Conservation (phyloP, 2,888 invertebrate species). For the Yponomeuta malinellus region DNA sequence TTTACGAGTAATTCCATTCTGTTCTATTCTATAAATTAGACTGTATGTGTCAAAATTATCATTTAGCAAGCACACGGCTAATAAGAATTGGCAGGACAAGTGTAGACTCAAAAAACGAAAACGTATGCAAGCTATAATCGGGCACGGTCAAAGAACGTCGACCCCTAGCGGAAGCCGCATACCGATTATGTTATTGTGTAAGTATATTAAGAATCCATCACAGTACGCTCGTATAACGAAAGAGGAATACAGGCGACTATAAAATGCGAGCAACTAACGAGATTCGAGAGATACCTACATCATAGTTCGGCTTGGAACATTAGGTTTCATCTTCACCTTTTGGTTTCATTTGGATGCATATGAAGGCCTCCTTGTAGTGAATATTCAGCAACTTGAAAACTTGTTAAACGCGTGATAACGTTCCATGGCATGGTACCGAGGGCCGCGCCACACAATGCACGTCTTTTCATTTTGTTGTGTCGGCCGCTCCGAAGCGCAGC, state of each 20-base stretch:
- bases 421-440: slow-evolving; percentile 29
- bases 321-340: too few relatives aligned
- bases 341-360: not conserved
- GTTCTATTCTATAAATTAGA: too few relatives aligned
- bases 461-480: slow-evolving; percentile 60
- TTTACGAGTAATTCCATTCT: too few relatives aligned
- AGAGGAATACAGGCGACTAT: too few relatives aligned
- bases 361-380: not conserved
- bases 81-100: not conserved
- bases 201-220: slow-evolving; percentile 21
- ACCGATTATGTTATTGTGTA: slow-evolving; percentile 31
- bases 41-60: too few relatives aligned
- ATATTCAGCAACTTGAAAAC: slow-evolving; percentile 35
- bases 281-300: too few relatives aligned
- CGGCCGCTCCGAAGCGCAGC: slow-evolving; percentile 51
- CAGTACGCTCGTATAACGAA: not conserved
- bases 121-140: slow-evolving; percentile 27
- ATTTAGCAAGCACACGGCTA: too few relatives aligned
- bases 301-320: too few relatives aligned
- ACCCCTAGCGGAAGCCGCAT: slow-evolving; percentile 39
- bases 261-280: too few relatives aligned
- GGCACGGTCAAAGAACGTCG: slow-evolving; percentile 40
- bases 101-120: not conserved
- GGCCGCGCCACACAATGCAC: slow-evolving; percentile 52
- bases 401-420: slow-evolving; percentile 63